Evolutionary conservation across 1,140 invertebrate species (phyloP).

Genomic region (Polypedilum vanderplanki): DNA sequence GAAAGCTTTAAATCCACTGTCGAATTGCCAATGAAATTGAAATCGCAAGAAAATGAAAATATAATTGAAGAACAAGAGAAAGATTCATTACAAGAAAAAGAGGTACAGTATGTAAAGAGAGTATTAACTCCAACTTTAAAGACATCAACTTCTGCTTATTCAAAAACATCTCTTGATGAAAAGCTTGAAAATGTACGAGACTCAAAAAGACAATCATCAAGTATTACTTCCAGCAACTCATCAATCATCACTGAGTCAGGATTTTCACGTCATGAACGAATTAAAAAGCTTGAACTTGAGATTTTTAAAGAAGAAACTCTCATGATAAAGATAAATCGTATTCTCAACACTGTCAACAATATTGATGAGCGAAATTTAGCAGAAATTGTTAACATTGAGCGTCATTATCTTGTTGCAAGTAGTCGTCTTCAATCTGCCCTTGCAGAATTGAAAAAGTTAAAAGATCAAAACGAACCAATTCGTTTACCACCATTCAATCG

Average conservation of each 20-base stretch:
- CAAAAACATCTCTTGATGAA: no score
- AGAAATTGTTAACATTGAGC: background rate
- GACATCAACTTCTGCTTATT: no score
- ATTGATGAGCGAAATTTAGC: conserved; percentile 6
- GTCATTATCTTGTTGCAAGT: conserved; percentile 5
- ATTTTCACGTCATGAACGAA: background rate
- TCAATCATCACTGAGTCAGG: background rate
- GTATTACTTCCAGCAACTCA: no score
- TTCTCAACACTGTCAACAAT: background rate
- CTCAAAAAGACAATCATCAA: no score
- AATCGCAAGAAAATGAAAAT: no score
- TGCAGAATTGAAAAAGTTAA: background rate
- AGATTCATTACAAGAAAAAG: no score
- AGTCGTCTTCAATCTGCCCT: background rate
- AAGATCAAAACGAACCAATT: background rate
- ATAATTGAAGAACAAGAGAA: no score
- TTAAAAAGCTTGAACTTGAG: background rate
- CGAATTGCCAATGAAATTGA: no score
- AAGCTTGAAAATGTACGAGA: no score
- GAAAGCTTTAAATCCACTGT: no score
- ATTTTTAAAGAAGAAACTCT: background rate
- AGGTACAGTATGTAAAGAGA: no score
- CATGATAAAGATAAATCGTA: background rate
- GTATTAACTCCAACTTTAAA: no score
- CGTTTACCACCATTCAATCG: background rate